Base-by-base conservation (phyloP, 2,113 vertebrate genomes). In the Triplophysa tibetana region DNA sequence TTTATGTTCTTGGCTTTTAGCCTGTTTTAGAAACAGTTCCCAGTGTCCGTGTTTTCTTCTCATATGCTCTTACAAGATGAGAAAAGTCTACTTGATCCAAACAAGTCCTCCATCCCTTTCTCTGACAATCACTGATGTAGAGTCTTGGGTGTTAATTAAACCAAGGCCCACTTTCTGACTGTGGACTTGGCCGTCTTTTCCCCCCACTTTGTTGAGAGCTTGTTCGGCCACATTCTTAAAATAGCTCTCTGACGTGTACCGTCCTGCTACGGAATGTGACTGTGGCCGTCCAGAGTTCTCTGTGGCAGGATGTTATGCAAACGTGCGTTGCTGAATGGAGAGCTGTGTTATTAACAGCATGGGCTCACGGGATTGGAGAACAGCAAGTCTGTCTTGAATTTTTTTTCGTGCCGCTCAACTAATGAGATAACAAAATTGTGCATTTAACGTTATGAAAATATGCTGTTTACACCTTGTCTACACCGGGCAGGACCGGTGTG, bases 201-300 rank as follows among this genome's bases (percentile, higher is more conserved):
- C 87, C 88, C 68, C 88, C 82, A 85, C 91, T 90, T 89, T 90
- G 86, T 91, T 85, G 88, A 87, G 84, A 91, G 92, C 92, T 92
- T 89, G 92, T 92, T 93, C 88, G 90, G 93, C 93, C 88, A 86
- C 92, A 93, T 95, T 92, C 91, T 93, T 94, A 89, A 93, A 92
- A 94, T 95, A 91, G 91, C 93, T 93, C 88, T 90, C 90, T 94
- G 93, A 94, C 87, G n/a, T 94, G 93, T 92, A 91, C 91, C 86
- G 91, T 93, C 94, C 92, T 93, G 93, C 89, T 91, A 75, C 88
- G 93, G 94, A 95, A 93, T 94, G 91, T 86, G 87, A 89, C 91
- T 91, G 92, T 86, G 92, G 92, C 93, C 86, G 87, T 88, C 84
- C 85, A 91, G 89, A 89, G 79, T 85, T 84, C 83, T 91, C 82